Base-by-base conservation (phyloP, 2,113 vertebrate genomes). In the Fulica atra region DNA sequence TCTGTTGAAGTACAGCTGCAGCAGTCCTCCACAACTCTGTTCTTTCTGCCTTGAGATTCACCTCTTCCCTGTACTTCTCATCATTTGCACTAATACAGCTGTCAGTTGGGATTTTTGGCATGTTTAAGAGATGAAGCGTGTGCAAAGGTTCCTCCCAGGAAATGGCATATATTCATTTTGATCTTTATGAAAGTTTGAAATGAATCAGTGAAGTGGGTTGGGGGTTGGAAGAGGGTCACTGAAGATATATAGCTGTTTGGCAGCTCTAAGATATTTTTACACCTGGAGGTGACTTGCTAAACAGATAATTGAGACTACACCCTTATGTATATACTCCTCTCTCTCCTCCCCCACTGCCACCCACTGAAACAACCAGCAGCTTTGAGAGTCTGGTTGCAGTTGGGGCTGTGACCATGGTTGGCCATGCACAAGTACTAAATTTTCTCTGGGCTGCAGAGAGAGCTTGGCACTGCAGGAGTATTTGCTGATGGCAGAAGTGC, bases 41-140 rank as follows among this genome's bases (percentile, higher is more conserved):
- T 91, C 69, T 92, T 29, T 93, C 79, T 93, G 82, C 88, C 68
- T 82, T 84, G 59, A 83, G 82, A 86, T 46, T 86, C 93, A 86
- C 88, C 61, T 92, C 90, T 80, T 84, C 91, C 82, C 57, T 3
- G 8, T 77, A 81, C 80, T 90, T 86, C 70, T 92, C 88, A 83
- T 92, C 54, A 54, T 93, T 90, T 97, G 84, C 81, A 84, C 73
- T 93, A 80, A 94, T 94, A 81, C 73, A 78, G 42, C 63, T 69
- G 72, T 95, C 94, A 95, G 64, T 60, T 73, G 82, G 96, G 90
- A 97, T 95, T 89, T 94, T 70, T 64, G 56, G 51, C 84, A 78
- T 91, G 84, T 96, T 96, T 92, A 94, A 88, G 86, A 95, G 95
- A 96, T 95, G 81, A 97, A 97, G 95, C 2, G 3, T n/a, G 20